Conservation (phyloP, 1,140 invertebrate species). For the Lithobius niger region DNA sequence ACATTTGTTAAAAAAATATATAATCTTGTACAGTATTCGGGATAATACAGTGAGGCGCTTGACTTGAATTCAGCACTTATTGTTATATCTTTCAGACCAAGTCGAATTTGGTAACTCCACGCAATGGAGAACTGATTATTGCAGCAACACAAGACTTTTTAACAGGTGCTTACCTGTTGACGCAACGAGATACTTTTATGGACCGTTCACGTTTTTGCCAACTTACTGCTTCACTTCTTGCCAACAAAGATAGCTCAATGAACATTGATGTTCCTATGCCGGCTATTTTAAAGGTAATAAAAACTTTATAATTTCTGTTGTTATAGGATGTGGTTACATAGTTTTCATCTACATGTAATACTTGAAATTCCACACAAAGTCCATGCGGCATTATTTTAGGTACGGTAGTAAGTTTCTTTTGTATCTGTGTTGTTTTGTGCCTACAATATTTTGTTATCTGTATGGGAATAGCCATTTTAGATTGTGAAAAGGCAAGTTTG, state of each 20-base stretch:
- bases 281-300: constrained; percentile 75
- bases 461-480: too few species aligned
- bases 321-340: not conserved
- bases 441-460: too few species aligned
- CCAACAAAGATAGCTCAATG: constrained; percentile 52
- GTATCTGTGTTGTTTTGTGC: constrained; percentile 15
- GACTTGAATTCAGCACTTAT: too few species aligned
- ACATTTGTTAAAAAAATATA: not conserved
- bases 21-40: too few species aligned
- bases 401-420: constrained; percentile 16
- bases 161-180: constrained; percentile 88
- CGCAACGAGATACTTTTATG: constrained; percentile 87
- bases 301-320: not conserved
- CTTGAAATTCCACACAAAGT: too few species aligned
- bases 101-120: constrained; percentile 90
- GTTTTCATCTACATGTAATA: not conserved
- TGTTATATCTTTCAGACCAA: constrained; percentile 52
- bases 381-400: too few species aligned
- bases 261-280: constrained; percentile 72
- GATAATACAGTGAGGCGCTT: too few species aligned
- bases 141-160: constrained; percentile 98
- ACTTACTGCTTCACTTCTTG: constrained; percentile 51
- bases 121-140: constrained; percentile 94
- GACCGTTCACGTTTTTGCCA: constrained; percentile 57
- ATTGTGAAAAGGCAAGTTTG: too few species aligned